These are phyloP conservation scores for Harpagoxenus sublaevis DNA, from an alignment of 2,888 invertebrate genomes.

Conservation along the genomic window DNA sequence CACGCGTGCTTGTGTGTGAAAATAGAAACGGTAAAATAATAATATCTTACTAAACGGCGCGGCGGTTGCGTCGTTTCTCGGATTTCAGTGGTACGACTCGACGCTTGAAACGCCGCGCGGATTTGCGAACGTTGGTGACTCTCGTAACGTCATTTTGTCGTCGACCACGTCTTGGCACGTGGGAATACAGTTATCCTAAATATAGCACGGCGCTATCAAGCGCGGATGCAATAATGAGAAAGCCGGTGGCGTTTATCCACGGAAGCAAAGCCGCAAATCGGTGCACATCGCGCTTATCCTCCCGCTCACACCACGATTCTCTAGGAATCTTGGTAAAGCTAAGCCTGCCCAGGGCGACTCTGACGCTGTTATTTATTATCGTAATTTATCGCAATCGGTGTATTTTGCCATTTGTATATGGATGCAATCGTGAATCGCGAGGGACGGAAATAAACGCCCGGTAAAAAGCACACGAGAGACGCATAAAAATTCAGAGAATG, in stretches of 20 bases:
- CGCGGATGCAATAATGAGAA: neutral
- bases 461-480: slow-evolving; percentile 23
- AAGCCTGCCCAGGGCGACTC: neutral
- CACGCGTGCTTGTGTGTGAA: neutral
- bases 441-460: slow-evolving; percentile 10
- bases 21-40: slow-evolving; percentile 27
- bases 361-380: slow-evolving; percentile 20
- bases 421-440: slow-evolving; percentile 2
- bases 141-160: slow-evolving; percentile 6
- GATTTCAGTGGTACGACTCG: slow-evolving; percentile 20
- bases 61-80: neutral
- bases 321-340: neutral
- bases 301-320: neutral
- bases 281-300: neutral
- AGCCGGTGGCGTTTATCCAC: neutral
- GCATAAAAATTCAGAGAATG: slow-evolving; percentile 12
- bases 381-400: neutral
- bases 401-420: slow-evolving; percentile 3
- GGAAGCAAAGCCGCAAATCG: neutral
- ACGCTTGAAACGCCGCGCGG: slow-evolving; percentile 18
- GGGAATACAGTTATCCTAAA: slow-evolving; percentile 19
- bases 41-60: slow-evolving; percentile 23
- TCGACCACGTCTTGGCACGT: slow-evolving; percentile 18
- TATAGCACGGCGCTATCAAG: neutral
- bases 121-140: neutral